These are phyloP conservation scores for Apoderus coryli DNA, from an alignment of 2,888 invertebrate genomes.

Conservation along the genomic window DNA sequence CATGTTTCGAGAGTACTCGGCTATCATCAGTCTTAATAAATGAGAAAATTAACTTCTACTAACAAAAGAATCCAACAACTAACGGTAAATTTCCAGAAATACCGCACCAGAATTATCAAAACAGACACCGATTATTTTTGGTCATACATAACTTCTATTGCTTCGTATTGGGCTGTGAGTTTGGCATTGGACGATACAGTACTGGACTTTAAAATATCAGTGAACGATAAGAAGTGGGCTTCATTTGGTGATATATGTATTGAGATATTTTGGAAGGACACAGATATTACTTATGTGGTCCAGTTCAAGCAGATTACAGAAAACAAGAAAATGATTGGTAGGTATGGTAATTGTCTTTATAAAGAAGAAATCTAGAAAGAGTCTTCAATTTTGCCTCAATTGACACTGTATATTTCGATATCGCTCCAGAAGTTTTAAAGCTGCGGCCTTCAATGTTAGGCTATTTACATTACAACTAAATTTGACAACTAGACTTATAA, in stretches of 20 bases:
- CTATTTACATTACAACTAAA: too few species aligned
- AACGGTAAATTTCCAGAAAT: constrained; percentile 22
- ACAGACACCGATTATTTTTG: constrained; percentile 14
- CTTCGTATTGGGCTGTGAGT: constrained; percentile 17
- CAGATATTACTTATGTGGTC: constrained; percentile 12
- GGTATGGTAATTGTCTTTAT: too few species aligned
- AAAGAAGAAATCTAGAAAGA: too few species aligned
- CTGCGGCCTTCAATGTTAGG: too few species aligned
- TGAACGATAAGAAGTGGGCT: constrained; percentile 18
- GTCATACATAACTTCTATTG: constrained; percentile 14
- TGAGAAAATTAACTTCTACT: too few species aligned
- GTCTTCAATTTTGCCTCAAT: too few species aligned
- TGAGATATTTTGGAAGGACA: constrained; percentile 9
- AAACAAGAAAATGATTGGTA: neutral
- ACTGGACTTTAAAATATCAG: constrained; percentile 14
- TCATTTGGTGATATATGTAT: constrained; percentile 19
- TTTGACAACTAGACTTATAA: too few species aligned
- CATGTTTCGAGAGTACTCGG: too few species aligned
- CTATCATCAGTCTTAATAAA: too few species aligned
- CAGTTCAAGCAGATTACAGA: constrained; percentile 14
- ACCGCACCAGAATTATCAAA: constrained; percentile 14
- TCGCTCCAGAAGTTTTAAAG: too few species aligned
- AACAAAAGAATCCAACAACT: too few species aligned
- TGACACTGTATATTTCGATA: too few species aligned
- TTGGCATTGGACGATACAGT: constrained; percentile 14